phyloP scores from a whole-genome alignment of 2,888 invertebrate genomes.

The Furcula furcula region DNA sequence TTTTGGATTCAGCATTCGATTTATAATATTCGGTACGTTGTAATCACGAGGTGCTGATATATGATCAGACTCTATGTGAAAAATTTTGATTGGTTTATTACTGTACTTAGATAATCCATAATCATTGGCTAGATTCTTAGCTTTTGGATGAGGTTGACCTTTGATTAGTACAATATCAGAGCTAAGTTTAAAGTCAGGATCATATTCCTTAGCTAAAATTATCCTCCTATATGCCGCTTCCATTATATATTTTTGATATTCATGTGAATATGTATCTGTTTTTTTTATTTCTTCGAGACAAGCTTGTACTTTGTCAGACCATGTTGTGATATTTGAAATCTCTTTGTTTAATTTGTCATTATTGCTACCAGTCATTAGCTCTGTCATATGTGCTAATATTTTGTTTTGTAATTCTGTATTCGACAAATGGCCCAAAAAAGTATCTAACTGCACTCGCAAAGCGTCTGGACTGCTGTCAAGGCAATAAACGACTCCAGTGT shows the following conservation, averaged over 20 bases:
- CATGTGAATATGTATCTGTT: conserved; percentile 18
- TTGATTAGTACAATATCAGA: conserved; percentile 40
- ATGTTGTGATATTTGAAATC: conserved; percentile 15
- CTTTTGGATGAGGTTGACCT: conserved; percentile 29
- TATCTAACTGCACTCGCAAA: conserved; percentile 30
- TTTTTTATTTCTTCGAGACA: conserved; percentile 19
- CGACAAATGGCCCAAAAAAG: conserved; percentile 32
- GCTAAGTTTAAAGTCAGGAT: conserved; percentile 30
- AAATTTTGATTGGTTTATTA: conserved; percentile 28
- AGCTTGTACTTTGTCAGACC: conserved; percentile 28
- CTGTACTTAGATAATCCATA: conserved; percentile 35
- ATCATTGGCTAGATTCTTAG: conserved; percentile 24
- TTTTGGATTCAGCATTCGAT: conserved; percentile 27
- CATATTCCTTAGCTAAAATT: conserved; percentile 26
- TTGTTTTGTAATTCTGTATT: conserved; percentile 30
- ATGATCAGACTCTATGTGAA: too few species aligned
- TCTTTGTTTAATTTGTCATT: conserved; percentile 17
- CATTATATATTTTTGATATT: conserved; percentile 26
- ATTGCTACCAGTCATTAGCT: conserved; percentile 23
- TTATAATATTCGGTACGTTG: too few species aligned
- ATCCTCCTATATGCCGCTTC: conserved; percentile 32
- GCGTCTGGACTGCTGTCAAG: conserved; percentile 46
- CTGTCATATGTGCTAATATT: conserved; percentile 31
- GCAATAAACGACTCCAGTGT: conserved; percentile 37
- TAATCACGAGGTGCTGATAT: too few species aligned